These are phyloP conservation scores for Scrobipalpa costella DNA, from an alignment of 2,888 invertebrate species.

Conservation along the genomic window DNA sequence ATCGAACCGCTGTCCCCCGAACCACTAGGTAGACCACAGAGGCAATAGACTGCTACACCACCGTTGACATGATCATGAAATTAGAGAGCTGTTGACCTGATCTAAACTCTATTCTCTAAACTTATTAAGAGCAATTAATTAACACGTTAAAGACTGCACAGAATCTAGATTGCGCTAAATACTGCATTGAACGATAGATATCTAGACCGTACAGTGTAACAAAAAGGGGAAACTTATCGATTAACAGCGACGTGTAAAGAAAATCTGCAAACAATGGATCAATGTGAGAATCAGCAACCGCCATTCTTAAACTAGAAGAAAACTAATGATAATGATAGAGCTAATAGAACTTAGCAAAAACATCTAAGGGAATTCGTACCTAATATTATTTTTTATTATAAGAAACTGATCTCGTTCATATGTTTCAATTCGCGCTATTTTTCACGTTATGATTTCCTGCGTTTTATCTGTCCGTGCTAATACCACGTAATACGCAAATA, in stretches of 20 bases:
- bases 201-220: constrained; percentile 9
- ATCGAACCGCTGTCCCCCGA: no score
- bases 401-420: no score
- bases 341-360: no score
- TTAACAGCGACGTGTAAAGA: constrained; percentile 49
- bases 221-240: constrained; percentile 71
- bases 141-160: constrained; percentile 1
- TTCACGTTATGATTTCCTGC: no score
- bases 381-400: no score
- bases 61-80: neutral
- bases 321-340: neutral
- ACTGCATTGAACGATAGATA: constrained; percentile 4
- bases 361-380: no score
- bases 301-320: constrained; percentile 10
- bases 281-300: constrained; percentile 20
- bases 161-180: constrained; percentile 10
- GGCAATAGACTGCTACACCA: neutral
- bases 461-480: no score
- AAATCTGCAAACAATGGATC: constrained; percentile 49
- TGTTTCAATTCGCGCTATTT: no score
- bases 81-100: neutral
- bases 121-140: neutral
- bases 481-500: no score
- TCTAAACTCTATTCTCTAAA: neutral
- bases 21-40: no score